phyloP scores from a whole-genome alignment of 2,888 invertebrate species.

The Lepidochitona cinerea region DNA sequence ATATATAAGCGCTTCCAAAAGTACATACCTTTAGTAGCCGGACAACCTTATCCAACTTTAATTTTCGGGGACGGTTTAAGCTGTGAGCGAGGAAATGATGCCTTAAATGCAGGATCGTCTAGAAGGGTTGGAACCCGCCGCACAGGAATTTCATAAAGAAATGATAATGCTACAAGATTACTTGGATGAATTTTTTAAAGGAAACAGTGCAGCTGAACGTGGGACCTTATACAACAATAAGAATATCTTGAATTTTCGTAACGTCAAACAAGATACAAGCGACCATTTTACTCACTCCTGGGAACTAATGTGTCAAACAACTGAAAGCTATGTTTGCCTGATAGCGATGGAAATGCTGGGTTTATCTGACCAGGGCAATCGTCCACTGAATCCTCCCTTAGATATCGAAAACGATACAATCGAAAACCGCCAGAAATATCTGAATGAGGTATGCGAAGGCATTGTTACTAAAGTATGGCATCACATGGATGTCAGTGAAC shows the following conservation, averaged over 20 bases:
- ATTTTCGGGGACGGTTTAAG: neutral
- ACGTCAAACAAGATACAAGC: neutral
- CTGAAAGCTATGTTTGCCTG: neutral
- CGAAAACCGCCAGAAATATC: slow-evolving; percentile 2
- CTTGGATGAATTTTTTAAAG: slow-evolving; percentile 27
- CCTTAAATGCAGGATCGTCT: neutral
- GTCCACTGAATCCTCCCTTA: neutral
- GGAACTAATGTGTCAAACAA: neutral
- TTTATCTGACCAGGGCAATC: neutral
- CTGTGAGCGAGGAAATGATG: too few species aligned
- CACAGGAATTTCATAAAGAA: slow-evolving; percentile 34
- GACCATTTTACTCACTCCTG: neutral
- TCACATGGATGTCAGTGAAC: slow-evolving; percentile 7
- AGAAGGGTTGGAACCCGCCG: too few species aligned
- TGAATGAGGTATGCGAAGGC: slow-evolving; percentile 4
- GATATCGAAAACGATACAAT: slow-evolving; percentile 19
- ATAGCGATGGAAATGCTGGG: neutral
- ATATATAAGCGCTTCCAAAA: neutral
- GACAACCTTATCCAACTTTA: neutral
- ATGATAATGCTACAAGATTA: slow-evolving; percentile 31
- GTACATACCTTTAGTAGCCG: neutral
- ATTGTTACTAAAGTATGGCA: slow-evolving; percentile 13
- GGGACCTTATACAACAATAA: neutral
- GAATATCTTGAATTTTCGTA: neutral
- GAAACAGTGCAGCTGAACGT: slow-evolving; percentile 8